Percentiles rank a stretch among this genome's conserved stretches.
Conservation (phyloP, 2,113 vertebrate species). For the Larimichthys polyactis region DNA sequence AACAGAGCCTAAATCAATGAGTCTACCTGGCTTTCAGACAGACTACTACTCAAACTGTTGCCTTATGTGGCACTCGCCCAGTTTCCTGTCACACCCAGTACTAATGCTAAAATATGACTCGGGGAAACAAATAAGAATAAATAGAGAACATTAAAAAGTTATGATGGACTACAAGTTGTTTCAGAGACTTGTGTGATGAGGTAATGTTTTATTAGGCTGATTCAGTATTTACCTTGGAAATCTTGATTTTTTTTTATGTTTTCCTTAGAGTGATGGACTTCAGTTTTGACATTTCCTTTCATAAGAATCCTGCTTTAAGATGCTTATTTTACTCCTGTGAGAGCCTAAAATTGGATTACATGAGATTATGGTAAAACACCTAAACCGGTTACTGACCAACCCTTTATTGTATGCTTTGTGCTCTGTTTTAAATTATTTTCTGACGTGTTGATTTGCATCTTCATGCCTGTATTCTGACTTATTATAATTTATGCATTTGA, state of each 20-base stretch:
- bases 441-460: neutral
- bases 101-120: neutral
- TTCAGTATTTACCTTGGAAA: neutral
- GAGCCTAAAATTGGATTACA: neutral
- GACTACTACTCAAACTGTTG: neutral
- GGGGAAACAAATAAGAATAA: neutral
- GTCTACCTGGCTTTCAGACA: too few species aligned
- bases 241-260: neutral
- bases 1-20: neutral
- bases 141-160: neutral
- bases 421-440: neutral
- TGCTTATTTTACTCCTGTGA: neutral
- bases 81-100: neutral
- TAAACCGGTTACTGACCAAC: neutral
- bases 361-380: neutral
- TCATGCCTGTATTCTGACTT: neutral
- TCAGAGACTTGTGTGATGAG: neutral
- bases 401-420: neutral
- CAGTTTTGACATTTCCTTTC: neutral
- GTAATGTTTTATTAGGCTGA: neutral
- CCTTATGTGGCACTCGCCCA: neutral
- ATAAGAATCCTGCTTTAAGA: neutral
- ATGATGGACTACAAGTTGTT: neutral
- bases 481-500: neutral
- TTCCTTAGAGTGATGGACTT: neutral